Evolutionary conservation across 2,113 vertebrate genomes (phyloP), one percentile per base, ranked within the genome.

Genomic region (Camelus bactrianus): DNA sequence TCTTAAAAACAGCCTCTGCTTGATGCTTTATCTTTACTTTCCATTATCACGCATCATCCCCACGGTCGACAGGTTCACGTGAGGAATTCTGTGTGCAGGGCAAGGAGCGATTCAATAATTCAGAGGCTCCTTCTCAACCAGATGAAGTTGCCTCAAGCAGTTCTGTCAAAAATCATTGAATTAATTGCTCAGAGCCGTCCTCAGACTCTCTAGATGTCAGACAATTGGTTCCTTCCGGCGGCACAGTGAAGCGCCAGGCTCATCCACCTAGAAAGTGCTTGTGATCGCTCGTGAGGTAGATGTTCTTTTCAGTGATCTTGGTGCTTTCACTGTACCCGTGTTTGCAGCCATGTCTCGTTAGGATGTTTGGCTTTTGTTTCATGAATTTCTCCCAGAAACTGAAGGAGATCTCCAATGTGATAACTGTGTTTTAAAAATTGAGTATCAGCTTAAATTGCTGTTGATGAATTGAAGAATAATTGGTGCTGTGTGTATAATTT

Each of bases 91-190:
- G 89, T 95, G 92, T 80, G 28, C 58, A 89, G 73, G 62, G 48
- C 92, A 83, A 83, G 89, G 95, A 92, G 35, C 30, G 94, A 94
- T 91, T 92, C 85, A 95, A 4, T 90, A 92, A 97, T 96, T 96
- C 67, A 80, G 84, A 69, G 70, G 75, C 30, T 76, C 64, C 11
- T 87, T 65, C 58, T 89, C 58, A 81, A 50, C 58, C 4, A 20
- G 32, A 30, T 26, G 26, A 93, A 73, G 77, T 90, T 72, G 79
- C 75, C 35, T 6, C 48, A 32, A 89, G 83, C 11, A 6, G 26
- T 89, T 94, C 82, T 73, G 28, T 96, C 73, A 84, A 82, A 95
- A 96, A 86, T 54, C 97, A 95, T 95, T 88, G 50, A 94, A 48
- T 93, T 97, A 94, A 48, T 93, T 97, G 91, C 77, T 72, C 94